Evolutionary conservation across 2,797 vertebrate genomes (phyloP).

Genomic region (Lacerta agilis): DNA sequence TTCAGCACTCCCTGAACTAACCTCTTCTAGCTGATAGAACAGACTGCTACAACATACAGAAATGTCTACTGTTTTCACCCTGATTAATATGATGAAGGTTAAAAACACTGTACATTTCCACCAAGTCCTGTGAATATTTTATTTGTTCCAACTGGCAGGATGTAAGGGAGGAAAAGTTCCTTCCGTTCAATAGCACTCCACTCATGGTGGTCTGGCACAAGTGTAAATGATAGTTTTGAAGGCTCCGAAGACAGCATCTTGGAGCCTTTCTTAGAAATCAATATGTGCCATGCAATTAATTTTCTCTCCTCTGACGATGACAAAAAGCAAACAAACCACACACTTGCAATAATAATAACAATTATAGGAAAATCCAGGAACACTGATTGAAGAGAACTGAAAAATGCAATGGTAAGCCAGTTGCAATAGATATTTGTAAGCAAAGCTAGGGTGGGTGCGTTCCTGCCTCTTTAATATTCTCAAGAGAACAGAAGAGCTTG

Average conservation of each 20-base stretch:
- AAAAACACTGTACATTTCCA: slow-evolving; percentile 43
- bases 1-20: neutral
- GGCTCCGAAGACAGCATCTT: slow-evolving; percentile 46
- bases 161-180: slow-evolving; percentile 28
- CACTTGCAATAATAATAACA: slow-evolving; percentile 40
- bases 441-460: neutral
- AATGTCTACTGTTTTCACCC: slow-evolving; percentile 8
- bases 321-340: slow-evolving; percentile 43
- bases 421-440: neutral
- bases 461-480: neutral
- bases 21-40: slow-evolving; percentile 14
- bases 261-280: slow-evolving; percentile 63
- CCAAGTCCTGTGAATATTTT: neutral
- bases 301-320: slow-evolving; percentile 41
- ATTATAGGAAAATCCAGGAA: accelerated
- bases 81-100: neutral
- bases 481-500: too few species aligned
- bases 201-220: slow-evolving; percentile 70
- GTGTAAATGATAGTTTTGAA: slow-evolving; percentile 45
- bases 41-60: neutral
- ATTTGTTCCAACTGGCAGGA: slow-evolving; percentile 55
- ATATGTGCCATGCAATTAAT: slow-evolving; percentile 29
- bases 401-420: neutral
- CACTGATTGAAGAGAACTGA: neutral
- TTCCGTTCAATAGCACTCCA: slow-evolving; percentile 32